phyloP scores from a whole-genome alignment of 1,140 invertebrate species.

The Streblospio benedicti region DNA sequence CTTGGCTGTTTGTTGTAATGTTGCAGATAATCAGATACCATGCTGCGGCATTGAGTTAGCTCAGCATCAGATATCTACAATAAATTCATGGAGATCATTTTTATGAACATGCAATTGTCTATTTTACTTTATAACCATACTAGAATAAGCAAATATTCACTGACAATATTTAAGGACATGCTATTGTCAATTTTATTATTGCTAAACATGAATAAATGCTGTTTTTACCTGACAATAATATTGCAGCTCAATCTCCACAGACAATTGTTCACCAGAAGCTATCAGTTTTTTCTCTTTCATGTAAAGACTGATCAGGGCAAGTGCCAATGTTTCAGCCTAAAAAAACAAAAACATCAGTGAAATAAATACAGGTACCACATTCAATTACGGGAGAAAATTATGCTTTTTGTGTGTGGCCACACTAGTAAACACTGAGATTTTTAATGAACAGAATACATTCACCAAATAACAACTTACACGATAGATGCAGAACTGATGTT shows the following conservation, averaged over 20 bases:
- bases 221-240: conserved; percentile 15
- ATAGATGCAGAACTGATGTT: conserved; percentile 12
- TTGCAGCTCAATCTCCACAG: conserved; percentile 15
- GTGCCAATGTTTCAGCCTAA: conserved; percentile 17
- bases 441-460: too few species aligned
- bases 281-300: conserved; percentile 10
- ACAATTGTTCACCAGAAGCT: not conserved
- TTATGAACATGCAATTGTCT: too few species aligned
- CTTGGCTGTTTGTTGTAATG: conserved; percentile 12
- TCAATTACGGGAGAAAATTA: too few species aligned
- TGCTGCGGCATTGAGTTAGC: conserved; percentile 13
- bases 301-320: conserved; percentile 17
- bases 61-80: conserved; percentile 13
- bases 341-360: not conserved
- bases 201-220: not conserved
- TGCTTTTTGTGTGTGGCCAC: too few species aligned
- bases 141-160: not conserved
- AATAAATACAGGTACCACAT: not conserved
- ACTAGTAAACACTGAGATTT: too few species aligned
- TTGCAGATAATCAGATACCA: conserved; percentile 12
- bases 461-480: conserved; percentile 18
- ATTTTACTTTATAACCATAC: too few species aligned
- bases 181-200: not conserved
- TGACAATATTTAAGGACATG: not conserved
- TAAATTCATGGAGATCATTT: too few species aligned